phyloP scores from a whole-genome alignment of 2,888 invertebrate species.

The Agonopterix arenella region DNA sequence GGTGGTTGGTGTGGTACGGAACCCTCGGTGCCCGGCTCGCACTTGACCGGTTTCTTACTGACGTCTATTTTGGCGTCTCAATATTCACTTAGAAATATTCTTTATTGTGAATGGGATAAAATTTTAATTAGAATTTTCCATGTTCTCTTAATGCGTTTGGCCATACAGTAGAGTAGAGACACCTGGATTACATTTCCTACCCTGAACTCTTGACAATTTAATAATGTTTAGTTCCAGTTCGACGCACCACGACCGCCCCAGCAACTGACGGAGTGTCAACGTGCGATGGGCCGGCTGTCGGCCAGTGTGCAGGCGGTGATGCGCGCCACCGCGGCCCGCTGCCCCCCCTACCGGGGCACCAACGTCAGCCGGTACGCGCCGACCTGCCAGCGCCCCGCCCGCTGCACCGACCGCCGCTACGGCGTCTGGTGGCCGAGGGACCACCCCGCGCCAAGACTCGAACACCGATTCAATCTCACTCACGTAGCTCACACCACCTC shows the following conservation, averaged over 20 bases:
- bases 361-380: conserved; percentile 63
- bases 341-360: conserved; percentile 58
- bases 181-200: too few relatives aligned
- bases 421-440: conserved; percentile 60
- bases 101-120: too few relatives aligned
- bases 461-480: conserved; percentile 38
- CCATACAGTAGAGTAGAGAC: too few relatives aligned
- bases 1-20: too few relatives aligned
- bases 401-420: conserved; percentile 48
- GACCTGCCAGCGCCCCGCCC: conserved; percentile 49
- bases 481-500: conserved; percentile 20
- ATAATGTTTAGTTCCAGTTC: conserved; percentile 49
- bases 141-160: too few relatives aligned
- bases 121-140: too few relatives aligned
- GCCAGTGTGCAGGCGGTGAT: conserved; percentile 59
- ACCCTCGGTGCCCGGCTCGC: too few relatives aligned
- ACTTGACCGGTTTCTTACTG: too few relatives aligned
- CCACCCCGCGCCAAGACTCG: conserved; percentile 42
- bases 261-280: conserved; percentile 49
- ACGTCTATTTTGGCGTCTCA: too few relatives aligned
- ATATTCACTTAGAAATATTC: too few relatives aligned
- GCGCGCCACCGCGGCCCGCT: conserved; percentile 50
- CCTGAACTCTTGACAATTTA: too few relatives aligned
- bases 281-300: conserved; percentile 53
- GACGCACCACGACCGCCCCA: conserved; percentile 50